Conservation (phyloP, 2,113 vertebrate species). For the Silurus asotus region DNA sequence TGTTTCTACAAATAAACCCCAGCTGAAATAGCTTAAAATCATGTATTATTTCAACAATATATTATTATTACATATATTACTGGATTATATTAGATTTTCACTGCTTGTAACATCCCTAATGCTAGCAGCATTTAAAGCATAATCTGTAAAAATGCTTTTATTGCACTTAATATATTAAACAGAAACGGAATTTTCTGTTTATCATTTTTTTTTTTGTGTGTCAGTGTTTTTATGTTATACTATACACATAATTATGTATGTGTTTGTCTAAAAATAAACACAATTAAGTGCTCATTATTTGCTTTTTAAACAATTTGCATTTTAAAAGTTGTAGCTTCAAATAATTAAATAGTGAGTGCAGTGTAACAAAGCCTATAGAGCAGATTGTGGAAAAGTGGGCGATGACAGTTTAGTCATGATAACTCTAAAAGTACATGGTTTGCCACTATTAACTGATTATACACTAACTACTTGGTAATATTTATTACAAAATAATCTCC, state of each 20-base stretch:
- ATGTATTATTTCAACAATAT: not conserved
- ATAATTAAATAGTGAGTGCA: not conserved
- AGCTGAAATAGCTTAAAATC: not conserved
- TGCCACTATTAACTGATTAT: not conserved
- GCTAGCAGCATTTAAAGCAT: not conserved
- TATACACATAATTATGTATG: not conserved
- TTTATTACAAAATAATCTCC: not conserved
- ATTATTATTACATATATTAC: constrained; percentile 4
- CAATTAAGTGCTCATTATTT: not conserved
- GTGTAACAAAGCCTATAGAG: not conserved
- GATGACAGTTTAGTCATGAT: not conserved
- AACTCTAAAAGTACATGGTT: not conserved
- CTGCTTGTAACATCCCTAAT: not conserved
- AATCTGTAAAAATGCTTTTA: constrained; percentile 1
- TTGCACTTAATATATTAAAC: not conserved
- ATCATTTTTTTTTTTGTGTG: not conserved
- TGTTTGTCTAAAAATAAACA: not conserved
- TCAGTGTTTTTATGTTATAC: not conserved
- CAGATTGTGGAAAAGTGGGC: not conserved
- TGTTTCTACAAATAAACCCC: not conserved
- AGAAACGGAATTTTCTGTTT: not conserved
- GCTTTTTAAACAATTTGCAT: not conserved
- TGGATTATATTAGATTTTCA: not conserved
- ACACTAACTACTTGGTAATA: not conserved
- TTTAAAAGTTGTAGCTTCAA: not conserved